Percentiles rank a stretch among this genome's conserved stretches.
These are phyloP conservation scores for Cebus imitator DNA, from an alignment of 2,113 vertebrate genomes.

Conservation along the genomic window DNA sequence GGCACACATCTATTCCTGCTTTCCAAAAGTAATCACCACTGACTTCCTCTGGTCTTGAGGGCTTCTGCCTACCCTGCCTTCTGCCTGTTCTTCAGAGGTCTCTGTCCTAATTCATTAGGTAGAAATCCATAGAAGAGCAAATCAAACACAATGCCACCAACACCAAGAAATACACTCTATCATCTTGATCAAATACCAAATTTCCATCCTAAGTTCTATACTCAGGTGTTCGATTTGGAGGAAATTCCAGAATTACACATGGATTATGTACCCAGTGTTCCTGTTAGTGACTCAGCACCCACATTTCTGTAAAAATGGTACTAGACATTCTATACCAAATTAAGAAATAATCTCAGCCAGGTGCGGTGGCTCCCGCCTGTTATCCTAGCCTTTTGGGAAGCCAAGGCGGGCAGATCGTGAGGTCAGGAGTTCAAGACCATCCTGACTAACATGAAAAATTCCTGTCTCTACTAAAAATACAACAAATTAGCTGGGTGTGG, in stretches of 20 bases:
- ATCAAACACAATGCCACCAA: not conserved
- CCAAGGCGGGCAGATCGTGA: too few species aligned
- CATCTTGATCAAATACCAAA: not conserved
- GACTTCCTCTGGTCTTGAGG: not conserved
- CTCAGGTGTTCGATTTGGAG: not conserved
- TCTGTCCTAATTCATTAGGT: not conserved
- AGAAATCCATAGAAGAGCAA: not conserved
- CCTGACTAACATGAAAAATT: too few species aligned
- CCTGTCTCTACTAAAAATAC: too few species aligned
- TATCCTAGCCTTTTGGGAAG: too few species aligned
- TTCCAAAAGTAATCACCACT: not conserved
- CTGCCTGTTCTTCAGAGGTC: not conserved
- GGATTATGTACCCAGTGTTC: not conserved
- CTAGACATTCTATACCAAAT: not conserved
- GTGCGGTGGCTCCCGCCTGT: too few species aligned
- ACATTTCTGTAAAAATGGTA: not conserved
- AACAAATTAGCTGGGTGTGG: too few species aligned
- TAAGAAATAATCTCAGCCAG: not conserved
- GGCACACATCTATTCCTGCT: not conserved
- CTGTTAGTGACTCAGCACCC: not conserved
- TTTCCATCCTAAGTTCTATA: not conserved
- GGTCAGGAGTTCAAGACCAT: too few species aligned
- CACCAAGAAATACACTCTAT: not conserved
- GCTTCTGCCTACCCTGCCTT: not conserved
- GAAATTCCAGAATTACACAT: not conserved